Evolutionary conservation across 2,113 vertebrate species (phyloP).

Genomic region (Arvicanthis niloticus): DNA sequence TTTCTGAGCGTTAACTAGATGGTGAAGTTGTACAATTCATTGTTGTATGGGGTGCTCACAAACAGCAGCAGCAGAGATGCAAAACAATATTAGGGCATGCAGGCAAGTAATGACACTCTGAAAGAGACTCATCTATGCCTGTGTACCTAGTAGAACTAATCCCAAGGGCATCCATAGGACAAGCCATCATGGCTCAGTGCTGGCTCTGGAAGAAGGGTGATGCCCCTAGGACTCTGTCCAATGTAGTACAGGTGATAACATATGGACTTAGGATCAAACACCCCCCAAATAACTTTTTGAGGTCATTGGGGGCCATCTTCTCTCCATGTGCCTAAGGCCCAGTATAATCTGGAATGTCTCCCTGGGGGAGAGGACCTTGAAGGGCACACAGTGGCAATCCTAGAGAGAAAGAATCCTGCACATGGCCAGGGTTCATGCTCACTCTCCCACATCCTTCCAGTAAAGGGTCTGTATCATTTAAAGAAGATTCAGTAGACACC

Average conservation of each 20-base stretch:
- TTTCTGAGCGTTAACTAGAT: constrained; percentile 96
- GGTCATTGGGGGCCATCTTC: neutral
- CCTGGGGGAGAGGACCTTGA: neutral
- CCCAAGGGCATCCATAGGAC: rapidly evolving
- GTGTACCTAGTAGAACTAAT: neutral
- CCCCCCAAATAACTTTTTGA: neutral
- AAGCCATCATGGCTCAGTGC: neutral
- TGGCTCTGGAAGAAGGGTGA: no score
- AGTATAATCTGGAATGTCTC: neutral
- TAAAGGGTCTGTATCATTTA: no score
- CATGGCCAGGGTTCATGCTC: rapidly evolving
- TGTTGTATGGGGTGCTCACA: constrained; percentile 93
- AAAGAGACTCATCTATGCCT: neutral
- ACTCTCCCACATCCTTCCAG: neutral
- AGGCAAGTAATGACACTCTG: constrained; percentile 61
- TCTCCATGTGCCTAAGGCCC: neutral
- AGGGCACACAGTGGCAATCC: neutral
- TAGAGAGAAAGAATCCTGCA: neutral
- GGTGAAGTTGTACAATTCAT: constrained; percentile 88
- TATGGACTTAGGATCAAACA: neutral
- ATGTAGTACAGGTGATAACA: neutral
- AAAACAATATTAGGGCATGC: constrained; percentile 90
- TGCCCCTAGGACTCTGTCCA: neutral
- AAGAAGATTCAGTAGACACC: neutral
- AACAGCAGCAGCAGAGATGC: constrained; percentile 81